phyloP scores from a whole-genome alignment of 1,140 invertebrate genomes.

The Hyposmocoma kahamanoa region DNA sequence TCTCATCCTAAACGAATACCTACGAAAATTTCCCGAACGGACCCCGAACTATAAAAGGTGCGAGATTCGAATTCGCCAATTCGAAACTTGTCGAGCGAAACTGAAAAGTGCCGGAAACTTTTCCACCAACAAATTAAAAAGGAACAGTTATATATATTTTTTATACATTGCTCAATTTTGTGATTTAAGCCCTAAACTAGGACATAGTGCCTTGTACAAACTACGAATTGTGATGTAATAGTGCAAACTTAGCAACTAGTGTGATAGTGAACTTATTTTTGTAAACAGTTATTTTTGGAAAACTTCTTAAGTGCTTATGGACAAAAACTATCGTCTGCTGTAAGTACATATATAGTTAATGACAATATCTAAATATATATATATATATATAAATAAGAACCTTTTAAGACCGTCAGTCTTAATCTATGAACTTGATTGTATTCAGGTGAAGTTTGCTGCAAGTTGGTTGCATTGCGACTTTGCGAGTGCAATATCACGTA shows the following conservation, averaged over 20 bases:
- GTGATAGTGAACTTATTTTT: slow-evolving; percentile 45
- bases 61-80: slow-evolving; percentile 29
- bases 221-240: slow-evolving; percentile 54
- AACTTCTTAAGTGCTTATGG: slow-evolving; percentile 38
- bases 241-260: slow-evolving; percentile 49
- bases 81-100: slow-evolving; percentile 40
- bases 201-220: slow-evolving; percentile 61
- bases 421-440: slow-evolving; percentile 71
- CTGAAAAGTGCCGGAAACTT: no score
- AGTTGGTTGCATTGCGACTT: slow-evolving; percentile 48
- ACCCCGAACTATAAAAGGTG: slow-evolving; percentile 21
- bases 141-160: no score
- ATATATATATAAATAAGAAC: no score
- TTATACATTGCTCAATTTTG: slow-evolving; percentile 56
- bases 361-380: slow-evolving; percentile 14
- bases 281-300: slow-evolving; percentile 17
- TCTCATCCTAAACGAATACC: slow-evolving; percentile 28
- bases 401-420: slow-evolving; percentile 63
- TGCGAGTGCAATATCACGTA: slow-evolving; percentile 38
- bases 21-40: slow-evolving; percentile 48
- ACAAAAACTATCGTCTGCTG: slow-evolving; percentile 27
- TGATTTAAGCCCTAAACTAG: slow-evolving; percentile 44
- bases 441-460: slow-evolving; percentile 37
- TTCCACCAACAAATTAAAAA: no score
- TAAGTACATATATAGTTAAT: slow-evolving; percentile 3